phyloP scores from a whole-genome alignment of 2,888 invertebrate genomes.

The Cerastis rubricosa region DNA sequence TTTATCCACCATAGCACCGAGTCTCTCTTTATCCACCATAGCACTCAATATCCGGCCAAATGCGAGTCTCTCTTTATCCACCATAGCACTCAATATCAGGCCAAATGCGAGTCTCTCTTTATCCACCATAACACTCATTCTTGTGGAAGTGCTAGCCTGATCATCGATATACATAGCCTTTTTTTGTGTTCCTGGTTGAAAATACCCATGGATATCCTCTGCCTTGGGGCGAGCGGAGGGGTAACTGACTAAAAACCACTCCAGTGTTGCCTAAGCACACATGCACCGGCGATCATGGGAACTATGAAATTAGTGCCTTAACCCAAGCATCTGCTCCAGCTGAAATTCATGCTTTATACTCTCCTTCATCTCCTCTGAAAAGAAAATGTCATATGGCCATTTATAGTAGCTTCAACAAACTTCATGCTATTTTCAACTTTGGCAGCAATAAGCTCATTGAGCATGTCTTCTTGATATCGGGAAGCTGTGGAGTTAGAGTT shows the following conservation, averaged over 20 bases:
- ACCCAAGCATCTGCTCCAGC: background rate
- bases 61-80: background rate
- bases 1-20: background rate
- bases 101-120: background rate
- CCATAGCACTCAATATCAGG: background rate
- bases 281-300: too few relatives aligned
- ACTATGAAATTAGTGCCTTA: too few relatives aligned
- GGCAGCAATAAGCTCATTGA: too few relatives aligned
- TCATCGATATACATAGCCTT: background rate
- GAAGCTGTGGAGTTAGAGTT: background rate
- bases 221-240: too few relatives aligned
- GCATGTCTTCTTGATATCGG: background rate
- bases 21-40: background rate
- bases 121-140: background rate
- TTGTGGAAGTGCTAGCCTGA: background rate
- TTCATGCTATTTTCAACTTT: too few relatives aligned
- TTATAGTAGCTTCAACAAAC: too few relatives aligned
- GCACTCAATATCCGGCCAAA: background rate
- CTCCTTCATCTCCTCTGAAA: background rate
- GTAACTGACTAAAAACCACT: too few relatives aligned
- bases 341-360: background rate
- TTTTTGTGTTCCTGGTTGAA: too few relatives aligned
- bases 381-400: background rate
- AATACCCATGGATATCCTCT: too few relatives aligned
- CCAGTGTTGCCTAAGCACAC: too few relatives aligned